Conservation (phyloP, 2,113 vertebrate species). For the Podarcis cretensis region DNA sequence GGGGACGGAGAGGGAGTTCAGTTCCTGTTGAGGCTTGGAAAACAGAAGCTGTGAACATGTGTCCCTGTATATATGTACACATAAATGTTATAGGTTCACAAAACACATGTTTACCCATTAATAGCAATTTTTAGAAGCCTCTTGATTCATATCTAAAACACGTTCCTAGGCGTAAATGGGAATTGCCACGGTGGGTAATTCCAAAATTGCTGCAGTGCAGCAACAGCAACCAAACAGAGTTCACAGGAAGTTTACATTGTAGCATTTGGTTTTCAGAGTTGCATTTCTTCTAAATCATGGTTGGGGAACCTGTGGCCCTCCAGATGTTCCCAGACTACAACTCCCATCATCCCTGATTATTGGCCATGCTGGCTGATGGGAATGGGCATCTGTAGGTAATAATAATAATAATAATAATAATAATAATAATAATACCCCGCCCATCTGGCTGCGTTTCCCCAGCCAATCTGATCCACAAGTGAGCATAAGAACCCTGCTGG, state of each 20-base stretch:
- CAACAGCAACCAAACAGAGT: too few species aligned
- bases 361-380: not conserved
- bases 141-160: not conserved
- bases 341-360: not conserved
- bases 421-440: too few species aligned
- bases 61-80: not conserved
- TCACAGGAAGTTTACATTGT: not conserved
- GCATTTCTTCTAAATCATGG: not conserved
- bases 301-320: not conserved
- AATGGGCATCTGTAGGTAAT: not conserved
- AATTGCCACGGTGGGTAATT: too few species aligned
- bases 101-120: not conserved
- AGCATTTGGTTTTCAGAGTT: not conserved
- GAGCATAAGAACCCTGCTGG: too few species aligned
- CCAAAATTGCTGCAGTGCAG: too few species aligned
- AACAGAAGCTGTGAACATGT: not conserved
- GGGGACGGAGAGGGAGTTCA: not conserved
- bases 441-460: too few species aligned
- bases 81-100: not conserved
- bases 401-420: too few species aligned
- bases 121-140: not conserved
- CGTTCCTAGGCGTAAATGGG: too few species aligned
- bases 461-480: too few species aligned
- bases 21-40: not conserved
- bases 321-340: not conserved